Evolutionary conservation across 2,113 vertebrate species (phyloP), one percentile per base, ranked within the genome.

Genomic region (Stomatorhinus ivindoensis): DNA sequence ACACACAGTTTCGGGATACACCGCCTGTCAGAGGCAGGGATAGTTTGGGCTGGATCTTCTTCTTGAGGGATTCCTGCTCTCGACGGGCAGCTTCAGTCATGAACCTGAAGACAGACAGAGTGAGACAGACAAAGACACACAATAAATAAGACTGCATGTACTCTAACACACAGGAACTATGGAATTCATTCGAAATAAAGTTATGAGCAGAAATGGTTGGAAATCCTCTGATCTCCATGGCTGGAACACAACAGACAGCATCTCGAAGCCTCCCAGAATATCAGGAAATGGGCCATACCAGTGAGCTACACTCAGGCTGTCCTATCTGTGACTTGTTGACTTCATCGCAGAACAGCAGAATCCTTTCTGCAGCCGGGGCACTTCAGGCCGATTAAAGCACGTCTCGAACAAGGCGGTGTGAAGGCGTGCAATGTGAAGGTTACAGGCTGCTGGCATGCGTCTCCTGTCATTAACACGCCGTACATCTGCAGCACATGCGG

Each of bases 31-130:
- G 94, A 85, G 97, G 97, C 93, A 98, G 94, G 10, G 97, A 98
- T 88, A 99, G 95, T 94, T 99, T 99, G 0, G 98, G 98, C 94
- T 99, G 98, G 90, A 97, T 96, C 95, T 98, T 99, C 91, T 98
- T 99, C 94, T 98, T 99, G 90, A 98, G 92, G 84, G 96, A 95
- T 89, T 99, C 98, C 46, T 99, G 97, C 92, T 99, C 98, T 58
- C 97, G 96, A 90, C 98, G 97, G 50, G 97, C 97, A 82, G 98
- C 97, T 88, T 99, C 98, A 11, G 98, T 99, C 98, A 99, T 98
- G 94, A 99, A 99, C 92, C 98, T 99, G 93, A 17, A 73, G 61
- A 24, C 7, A 69, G 51, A 53, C 55, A 48, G 42, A 35, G 3
- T 48, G 3, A 47, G 5, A 47, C 35, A 44, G 24, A 73, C 42